Conservation (phyloP, 2,113 vertebrate species). For the Pandion haliaetus region DNA sequence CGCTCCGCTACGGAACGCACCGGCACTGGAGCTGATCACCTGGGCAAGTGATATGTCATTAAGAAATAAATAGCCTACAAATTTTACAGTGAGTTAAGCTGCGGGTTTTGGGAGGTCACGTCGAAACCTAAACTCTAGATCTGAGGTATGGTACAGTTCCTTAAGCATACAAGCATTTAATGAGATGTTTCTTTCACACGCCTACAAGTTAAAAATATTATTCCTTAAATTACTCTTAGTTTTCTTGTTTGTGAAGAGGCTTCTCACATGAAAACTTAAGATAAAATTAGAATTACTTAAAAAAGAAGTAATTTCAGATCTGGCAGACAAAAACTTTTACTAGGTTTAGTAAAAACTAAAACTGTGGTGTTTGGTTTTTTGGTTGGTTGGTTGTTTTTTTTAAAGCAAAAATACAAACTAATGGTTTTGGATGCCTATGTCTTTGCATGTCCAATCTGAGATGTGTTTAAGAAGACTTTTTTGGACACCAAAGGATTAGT, state of each 20-base stretch:
- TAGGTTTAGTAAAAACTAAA: background rate
- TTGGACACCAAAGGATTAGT: background rate
- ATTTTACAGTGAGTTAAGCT: background rate
- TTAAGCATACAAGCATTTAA: background rate
- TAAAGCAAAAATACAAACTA: background rate
- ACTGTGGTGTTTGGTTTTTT: accelerated
- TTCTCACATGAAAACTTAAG: background rate
- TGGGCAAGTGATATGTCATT: background rate
- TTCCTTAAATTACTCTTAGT: background rate
- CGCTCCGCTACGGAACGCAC: accelerated
- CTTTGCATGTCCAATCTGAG: background rate
- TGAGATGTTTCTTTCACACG: background rate
- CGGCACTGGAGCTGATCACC: too few relatives aligned
- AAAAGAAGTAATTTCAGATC: background rate
- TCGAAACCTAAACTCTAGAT: background rate
- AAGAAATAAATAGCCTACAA: background rate
- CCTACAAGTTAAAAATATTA: background rate
- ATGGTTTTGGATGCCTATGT: background rate
- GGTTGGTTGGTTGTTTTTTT: background rate
- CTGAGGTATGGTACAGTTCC: background rate
- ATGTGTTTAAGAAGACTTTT: background rate
- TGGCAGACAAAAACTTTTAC: background rate
- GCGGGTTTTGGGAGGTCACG: background rate
- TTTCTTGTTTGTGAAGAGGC: background rate
- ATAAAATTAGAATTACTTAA: background rate